These are phyloP conservation scores for Samia ricini DNA, from an alignment of 1,140 invertebrate genomes.

Conservation along the genomic window DNA sequence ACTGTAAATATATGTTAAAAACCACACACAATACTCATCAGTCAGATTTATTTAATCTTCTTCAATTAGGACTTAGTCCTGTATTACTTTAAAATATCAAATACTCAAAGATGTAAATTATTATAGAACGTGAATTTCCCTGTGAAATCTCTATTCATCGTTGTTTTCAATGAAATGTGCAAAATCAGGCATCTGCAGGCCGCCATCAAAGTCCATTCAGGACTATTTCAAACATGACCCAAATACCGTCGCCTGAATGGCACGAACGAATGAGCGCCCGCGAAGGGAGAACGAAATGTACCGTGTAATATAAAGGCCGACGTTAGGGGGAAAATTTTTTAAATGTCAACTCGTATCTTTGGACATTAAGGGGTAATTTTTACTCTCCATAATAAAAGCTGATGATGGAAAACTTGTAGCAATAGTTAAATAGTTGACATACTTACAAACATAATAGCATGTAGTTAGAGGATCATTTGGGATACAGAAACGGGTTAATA, in stretches of 20 bases:
- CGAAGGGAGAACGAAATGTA: conserved; percentile 15
- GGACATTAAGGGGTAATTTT: neutral
- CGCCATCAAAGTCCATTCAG: conserved; percentile 21
- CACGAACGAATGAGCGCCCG: conserved; percentile 8
- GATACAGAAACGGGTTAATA: too few relatives aligned
- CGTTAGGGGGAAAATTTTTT: conserved; percentile 12
- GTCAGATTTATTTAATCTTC: too few relatives aligned
- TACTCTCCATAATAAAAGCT: neutral
- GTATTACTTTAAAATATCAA: too few relatives aligned
- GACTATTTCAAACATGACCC: conserved; percentile 23
- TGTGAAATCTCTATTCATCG: neutral
- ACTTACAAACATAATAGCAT: too few relatives aligned
- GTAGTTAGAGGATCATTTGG: too few relatives aligned
- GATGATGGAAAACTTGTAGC: too few relatives aligned
- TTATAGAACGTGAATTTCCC: neutral
- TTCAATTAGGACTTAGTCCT: too few relatives aligned
- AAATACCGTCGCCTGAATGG: conserved; percentile 16
- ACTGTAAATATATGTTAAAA: too few relatives aligned
- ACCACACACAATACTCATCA: too few relatives aligned
- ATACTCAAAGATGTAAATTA: too few relatives aligned
- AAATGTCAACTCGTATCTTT: conserved; percentile 14
- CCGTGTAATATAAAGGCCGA: conserved; percentile 19
- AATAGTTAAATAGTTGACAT: too few relatives aligned
- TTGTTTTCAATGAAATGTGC: neutral
- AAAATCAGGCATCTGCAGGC: neutral